Percentiles rank a stretch among this genome's conserved stretches.
These are phyloP conservation scores for Ivindomyrus marchei DNA, from an alignment of 2,113 vertebrate species.

Conservation along the genomic window DNA sequence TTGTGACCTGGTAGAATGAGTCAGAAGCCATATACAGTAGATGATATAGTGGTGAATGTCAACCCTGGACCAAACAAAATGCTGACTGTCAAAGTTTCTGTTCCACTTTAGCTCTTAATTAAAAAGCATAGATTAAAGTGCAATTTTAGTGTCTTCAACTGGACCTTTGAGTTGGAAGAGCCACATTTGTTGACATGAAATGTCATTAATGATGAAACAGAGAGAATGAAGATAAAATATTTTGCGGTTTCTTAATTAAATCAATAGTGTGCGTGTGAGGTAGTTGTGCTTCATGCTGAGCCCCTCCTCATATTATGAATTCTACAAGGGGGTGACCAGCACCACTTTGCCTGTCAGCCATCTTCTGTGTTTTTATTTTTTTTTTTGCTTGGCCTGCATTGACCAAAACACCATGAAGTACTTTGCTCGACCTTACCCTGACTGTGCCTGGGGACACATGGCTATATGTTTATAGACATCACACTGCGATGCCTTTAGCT, in stretches of 20 bases:
- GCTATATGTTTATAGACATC: background rate
- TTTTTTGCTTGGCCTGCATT: background rate
- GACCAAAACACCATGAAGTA: background rate
- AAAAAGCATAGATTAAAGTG: background rate
- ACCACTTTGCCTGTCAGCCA: background rate
- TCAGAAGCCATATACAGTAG: background rate
- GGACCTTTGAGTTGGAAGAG: background rate
- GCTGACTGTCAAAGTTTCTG: background rate
- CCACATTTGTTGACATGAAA: background rate
- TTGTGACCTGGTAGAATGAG: background rate
- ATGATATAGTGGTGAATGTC: background rate
- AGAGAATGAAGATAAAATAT: background rate
- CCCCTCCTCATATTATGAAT: background rate
- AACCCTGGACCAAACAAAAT: background rate
- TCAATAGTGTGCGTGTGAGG: background rate
- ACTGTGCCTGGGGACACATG: background rate
- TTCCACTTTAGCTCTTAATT: background rate
- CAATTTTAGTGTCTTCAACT: background rate
- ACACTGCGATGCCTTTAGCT: background rate
- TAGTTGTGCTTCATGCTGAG: background rate
- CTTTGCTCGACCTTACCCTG: background rate
- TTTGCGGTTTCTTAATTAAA: background rate
- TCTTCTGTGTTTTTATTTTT: background rate
- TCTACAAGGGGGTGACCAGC: background rate
- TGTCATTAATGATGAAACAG: background rate